Conservation (phyloP, 2,888 invertebrate genomes). For the Agrenia bidenticulata region DNA sequence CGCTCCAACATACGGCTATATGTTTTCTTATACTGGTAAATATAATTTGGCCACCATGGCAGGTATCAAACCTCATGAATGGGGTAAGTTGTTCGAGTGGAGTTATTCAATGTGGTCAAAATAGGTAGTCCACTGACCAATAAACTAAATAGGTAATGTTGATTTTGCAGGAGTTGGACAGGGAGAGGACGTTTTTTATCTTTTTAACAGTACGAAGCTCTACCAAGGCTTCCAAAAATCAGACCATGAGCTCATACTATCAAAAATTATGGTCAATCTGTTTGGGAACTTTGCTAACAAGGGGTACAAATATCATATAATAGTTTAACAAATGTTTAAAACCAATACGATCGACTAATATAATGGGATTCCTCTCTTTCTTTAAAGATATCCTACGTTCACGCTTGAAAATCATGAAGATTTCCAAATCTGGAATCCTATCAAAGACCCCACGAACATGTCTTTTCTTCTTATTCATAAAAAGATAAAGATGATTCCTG, state of each 20-base stretch:
- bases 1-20: conserved; percentile 50
- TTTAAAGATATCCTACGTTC: conserved; percentile 40
- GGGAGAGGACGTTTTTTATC: conserved; percentile 41
- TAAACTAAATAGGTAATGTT: not conserved
- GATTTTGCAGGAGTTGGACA: conserved; percentile 39
- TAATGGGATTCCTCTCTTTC: not conserved
- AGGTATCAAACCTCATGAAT: conserved; percentile 41
- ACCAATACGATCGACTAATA: too few relatives aligned
- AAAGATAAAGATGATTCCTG: conserved; percentile 41
- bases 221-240: conserved; percentile 37
- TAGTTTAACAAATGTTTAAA: not conserved
- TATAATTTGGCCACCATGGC: conserved; percentile 49
- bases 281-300: conserved; percentile 44
- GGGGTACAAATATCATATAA: conserved; percentile 22
- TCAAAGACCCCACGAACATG: conserved; percentile 38
- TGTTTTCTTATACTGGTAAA: conserved; percentile 44
- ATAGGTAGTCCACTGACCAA: too few relatives aligned
- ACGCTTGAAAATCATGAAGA: conserved; percentile 33
- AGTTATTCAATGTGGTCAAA: too few relatives aligned
- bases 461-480: conserved; percentile 40
- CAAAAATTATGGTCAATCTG: conserved; percentile 43
- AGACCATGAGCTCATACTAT: conserved; percentile 33
- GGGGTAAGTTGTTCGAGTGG: conserved; percentile 39
- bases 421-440: conserved; percentile 43
- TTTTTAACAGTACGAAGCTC: conserved; percentile 38